Conservation (phyloP, 2,888 invertebrate genomes). For the Drosophila meridionalis region DNA sequence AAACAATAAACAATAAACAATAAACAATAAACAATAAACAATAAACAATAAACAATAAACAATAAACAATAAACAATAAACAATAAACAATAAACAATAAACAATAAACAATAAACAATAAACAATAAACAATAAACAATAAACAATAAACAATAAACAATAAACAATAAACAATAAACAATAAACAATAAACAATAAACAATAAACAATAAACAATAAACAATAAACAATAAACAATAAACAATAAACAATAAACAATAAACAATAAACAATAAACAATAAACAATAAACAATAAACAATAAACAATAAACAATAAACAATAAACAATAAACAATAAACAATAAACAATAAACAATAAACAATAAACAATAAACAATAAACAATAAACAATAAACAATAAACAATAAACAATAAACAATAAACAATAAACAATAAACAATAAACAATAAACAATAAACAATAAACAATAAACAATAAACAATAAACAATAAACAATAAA, state of each 20-base stretch:
- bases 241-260: slow-evolving; percentile 7
- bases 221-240: slow-evolving; percentile 7
- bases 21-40: slow-evolving; percentile 8
- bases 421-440: slow-evolving; percentile 8
- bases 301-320: slow-evolving; percentile 5
- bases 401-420: slow-evolving; percentile 8
- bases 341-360: slow-evolving; percentile 1
- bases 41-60: slow-evolving; percentile 8
- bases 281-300: slow-evolving; percentile 7
- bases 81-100: slow-evolving; percentile 9
- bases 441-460: slow-evolving; percentile 8
- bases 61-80: slow-evolving; percentile 7
- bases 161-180: slow-evolving; percentile 7
- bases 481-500: slow-evolving; percentile 7
- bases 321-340: background rate
- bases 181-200: slow-evolving; percentile 7
- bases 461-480: slow-evolving; percentile 8
- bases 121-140: slow-evolving; percentile 8
- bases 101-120: slow-evolving; percentile 7
- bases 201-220: slow-evolving; percentile 8
- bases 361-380: background rate
- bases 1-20: slow-evolving; percentile 8
- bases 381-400: slow-evolving; percentile 8
- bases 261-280: slow-evolving; percentile 7
- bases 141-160: slow-evolving; percentile 7